phyloP scores from a whole-genome alignment of 30 jellyfish, hydroid and myxozoan species.

The Hydra vulgaris region DNA sequence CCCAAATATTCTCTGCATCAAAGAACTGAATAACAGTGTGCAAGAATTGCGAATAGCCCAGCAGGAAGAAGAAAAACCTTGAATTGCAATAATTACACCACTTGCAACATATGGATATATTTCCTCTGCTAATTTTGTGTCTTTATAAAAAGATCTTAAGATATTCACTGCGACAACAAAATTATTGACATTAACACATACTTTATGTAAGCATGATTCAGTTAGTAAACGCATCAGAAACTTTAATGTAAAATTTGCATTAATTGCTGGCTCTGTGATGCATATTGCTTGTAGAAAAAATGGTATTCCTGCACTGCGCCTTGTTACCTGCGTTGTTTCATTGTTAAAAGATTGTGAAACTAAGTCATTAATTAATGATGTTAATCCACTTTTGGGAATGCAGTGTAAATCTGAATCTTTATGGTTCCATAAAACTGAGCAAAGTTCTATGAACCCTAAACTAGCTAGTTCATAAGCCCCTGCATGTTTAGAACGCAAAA shows the following conservation, averaged over 20 bases:
- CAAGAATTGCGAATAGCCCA: constrained; percentile 87
- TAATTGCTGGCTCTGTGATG: constrained; percentile 62
- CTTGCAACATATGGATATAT: constrained; percentile 59
- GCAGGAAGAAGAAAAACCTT: constrained; percentile 46
- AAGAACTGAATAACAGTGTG: constrained; percentile 74
- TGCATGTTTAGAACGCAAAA: constrained; percentile 62
- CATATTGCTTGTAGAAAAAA: constrained; percentile 68
- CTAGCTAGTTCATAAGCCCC: constrained; percentile 93
- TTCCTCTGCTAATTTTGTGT: constrained; percentile 69
- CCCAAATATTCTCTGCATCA: constrained; percentile 79
- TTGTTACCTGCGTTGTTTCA: constrained; percentile 39
- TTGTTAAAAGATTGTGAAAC: constrained; percentile 15
- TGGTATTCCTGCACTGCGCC: constrained; percentile 94
- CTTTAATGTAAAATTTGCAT: constrained; percentile 29
- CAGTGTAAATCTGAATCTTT: constrained; percentile 3
- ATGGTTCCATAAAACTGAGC: constrained; percentile 56
- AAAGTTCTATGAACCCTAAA: constrained; percentile 61
- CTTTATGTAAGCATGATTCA: not conserved
- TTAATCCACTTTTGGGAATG: constrained; percentile 44
- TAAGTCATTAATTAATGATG: constrained; percentile 28
- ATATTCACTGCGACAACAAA: constrained; percentile 47
- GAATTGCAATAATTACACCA: constrained; percentile 56
- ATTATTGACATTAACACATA: constrained; percentile 7
- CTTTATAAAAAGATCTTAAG: constrained; percentile 63
- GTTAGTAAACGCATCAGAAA: constrained; percentile 33